Percentiles rank a stretch among this genome's conserved stretches.
These are phyloP conservation scores for Myodes glareolus DNA, from an alignment of 2,113 vertebrate genomes.

Conservation along the genomic window DNA sequence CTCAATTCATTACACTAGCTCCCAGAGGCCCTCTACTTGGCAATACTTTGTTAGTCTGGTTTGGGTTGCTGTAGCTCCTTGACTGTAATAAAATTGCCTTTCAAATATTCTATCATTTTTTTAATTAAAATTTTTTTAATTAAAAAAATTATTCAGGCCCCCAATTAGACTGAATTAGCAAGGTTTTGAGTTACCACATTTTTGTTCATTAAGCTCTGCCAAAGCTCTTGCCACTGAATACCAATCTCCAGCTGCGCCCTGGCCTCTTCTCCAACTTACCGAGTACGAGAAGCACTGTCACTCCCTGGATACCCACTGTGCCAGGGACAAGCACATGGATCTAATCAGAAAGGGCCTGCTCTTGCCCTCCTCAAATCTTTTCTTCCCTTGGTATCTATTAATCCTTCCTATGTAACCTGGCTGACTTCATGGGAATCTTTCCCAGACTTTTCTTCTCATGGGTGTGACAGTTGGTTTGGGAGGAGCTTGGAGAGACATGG, in stretches of 20 bases:
- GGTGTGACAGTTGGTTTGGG: conserved; percentile 18
- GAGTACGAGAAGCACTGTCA: conserved; percentile 16
- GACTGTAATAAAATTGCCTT: conserved; percentile 70
- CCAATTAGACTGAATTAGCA: conserved; percentile 69
- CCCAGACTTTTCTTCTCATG: conserved; percentile 6
- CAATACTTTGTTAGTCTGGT: conserved; percentile 67
- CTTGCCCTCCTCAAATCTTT: conserved; percentile 30
- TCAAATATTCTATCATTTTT: conserved; percentile 69
- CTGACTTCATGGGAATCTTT: conserved; percentile 24
- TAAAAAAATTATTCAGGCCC: conserved; percentile 66
- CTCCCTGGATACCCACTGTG: conserved; percentile 17
- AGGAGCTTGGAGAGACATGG: neutral
- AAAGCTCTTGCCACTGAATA: conserved; percentile 56
- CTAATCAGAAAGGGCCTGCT: conserved; percentile 41
- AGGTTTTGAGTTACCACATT: conserved; percentile 60
- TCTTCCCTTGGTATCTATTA: conserved; percentile 49
- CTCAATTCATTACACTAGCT: conserved; percentile 73
- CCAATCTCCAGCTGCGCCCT: conserved; percentile 45
- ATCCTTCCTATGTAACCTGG: neutral
- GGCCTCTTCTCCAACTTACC: conserved; percentile 49
- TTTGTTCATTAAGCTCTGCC: conserved; percentile 63
- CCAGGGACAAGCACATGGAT: neutral
- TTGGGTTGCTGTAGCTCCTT: conserved; percentile 53
- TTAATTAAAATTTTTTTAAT: conserved; percentile 68
- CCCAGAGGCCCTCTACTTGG: conserved; percentile 68